Base-by-base conservation (phyloP, 2,113 vertebrate genomes). In the Istiophorus platypterus region DNA sequence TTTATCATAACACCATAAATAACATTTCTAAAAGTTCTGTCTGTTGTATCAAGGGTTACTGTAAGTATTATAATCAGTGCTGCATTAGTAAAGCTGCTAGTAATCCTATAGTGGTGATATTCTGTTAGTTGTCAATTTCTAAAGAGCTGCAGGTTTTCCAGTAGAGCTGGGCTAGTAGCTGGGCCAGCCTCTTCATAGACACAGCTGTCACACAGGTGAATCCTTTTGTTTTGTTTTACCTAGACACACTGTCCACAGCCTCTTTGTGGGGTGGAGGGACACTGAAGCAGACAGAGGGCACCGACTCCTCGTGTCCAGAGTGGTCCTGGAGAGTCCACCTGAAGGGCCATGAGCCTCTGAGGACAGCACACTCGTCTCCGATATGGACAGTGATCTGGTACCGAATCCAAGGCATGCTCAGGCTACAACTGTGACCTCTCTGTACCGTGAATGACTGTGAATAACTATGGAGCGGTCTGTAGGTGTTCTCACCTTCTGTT, bases 231-330 rank as follows among this genome's bases (percentile, higher is more conserved):
- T 18, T 56, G 17, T 15, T 58, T 51, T 3, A 22, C 22, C 96
- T 95, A 80, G 88, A 80, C 7, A 97, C 92, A 0, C 96, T 94
- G 0, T 98, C 97, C 80, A 95, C 78, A 0, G 97, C 97, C 64
- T 99, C 97, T 84, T 95, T 96, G 95, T 99, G 99, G 84, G 97
- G 95, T 0, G 97, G 97, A 0, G 97, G 97, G 14, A 99, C 90
- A 0, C 97, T 86, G 93, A 99, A 99, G 92, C 97, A 98, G 89
- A 99, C 96, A 0, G 98, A 98, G 0, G 98, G 98, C 11, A 98
- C 95, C 0, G 95, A 2, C 0, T 98, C 95, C 90, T 99, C 97
- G 0, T 75, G 77, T 37, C 97, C 96, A 0, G 86, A 81, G 1
- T 69, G 82, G 11, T 96, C 96, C 72, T 96, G 82, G 37, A 98